A percentile compares a stretch with the other conserved stretches of the same genome.
phyloP scores from a whole-genome alignment of 2,113 vertebrate genomes.

The Corynorhinus townsendii region DNA sequence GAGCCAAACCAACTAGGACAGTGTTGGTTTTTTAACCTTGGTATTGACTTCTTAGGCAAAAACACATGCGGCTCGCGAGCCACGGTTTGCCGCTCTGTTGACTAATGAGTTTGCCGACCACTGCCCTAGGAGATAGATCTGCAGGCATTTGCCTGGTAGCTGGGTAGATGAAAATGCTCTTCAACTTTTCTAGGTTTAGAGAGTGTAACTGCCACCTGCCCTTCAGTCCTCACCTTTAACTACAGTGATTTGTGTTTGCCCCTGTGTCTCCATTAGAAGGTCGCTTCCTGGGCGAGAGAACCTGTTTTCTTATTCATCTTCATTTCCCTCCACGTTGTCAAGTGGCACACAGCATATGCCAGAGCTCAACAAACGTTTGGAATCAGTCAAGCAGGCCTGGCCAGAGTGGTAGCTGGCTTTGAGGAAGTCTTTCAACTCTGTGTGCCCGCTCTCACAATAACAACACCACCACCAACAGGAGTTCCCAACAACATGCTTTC shows the following conservation, averaged over 20 bases:
- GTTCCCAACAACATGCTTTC: too few relatives aligned
- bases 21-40: not conserved
- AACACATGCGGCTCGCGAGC: not conserved
- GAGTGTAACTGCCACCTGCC: not conserved
- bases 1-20: too few relatives aligned
- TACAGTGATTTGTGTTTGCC: not conserved
- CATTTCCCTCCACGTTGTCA: not conserved
- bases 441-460: not conserved
- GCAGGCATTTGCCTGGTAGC: not conserved
- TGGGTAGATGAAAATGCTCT: not conserved
- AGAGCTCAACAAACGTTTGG: not conserved
- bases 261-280: not conserved
- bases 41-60: not conserved
- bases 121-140: not conserved
- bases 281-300: not conserved
- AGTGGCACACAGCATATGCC: not conserved
- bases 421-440: not conserved
- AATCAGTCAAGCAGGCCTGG: not conserved
- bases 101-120: too few relatives aligned
- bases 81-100: too few relatives aligned
- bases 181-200: not conserved
- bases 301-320: not conserved
- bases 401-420: not conserved
- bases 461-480: not conserved
- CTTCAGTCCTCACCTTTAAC: not conserved